Conservation (phyloP, 2,797 vertebrate genomes). For the Pseudochirops cupreus region DNA sequence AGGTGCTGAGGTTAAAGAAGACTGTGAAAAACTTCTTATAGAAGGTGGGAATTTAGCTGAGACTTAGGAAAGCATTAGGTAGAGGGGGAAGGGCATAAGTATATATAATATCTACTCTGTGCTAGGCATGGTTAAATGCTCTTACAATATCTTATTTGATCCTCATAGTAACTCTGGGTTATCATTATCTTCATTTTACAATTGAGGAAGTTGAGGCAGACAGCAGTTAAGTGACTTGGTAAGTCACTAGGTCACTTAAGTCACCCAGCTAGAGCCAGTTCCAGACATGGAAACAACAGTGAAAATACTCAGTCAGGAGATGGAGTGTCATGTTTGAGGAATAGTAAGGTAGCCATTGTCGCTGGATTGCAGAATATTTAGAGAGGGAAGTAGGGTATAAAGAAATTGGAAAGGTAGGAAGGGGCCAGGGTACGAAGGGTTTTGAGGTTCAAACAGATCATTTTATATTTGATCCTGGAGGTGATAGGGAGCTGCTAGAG, state of each 20-base stretch:
- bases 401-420: neutral
- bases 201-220: neutral
- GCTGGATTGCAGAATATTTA: neutral
- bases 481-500: neutral
- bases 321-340: neutral
- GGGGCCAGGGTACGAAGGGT: neutral
- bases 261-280: neutral
- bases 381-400: neutral
- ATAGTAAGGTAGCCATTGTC: neutral
- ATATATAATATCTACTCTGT: neutral
- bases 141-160: neutral
- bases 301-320: neutral
- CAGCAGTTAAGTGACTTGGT: neutral
- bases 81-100: neutral
- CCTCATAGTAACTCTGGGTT: neutral
- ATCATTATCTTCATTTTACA: neutral
- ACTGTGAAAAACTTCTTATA: neutral
- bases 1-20: neutral
- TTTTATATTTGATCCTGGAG: neutral
- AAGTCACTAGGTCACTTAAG: neutral
- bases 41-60: neutral
- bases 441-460: too few relatives aligned
- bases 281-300: neutral
- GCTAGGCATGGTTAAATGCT: neutral
- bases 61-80: neutral